phyloP scores from a whole-genome alignment of 2,888 invertebrate genomes.

The Drepana falcataria region DNA sequence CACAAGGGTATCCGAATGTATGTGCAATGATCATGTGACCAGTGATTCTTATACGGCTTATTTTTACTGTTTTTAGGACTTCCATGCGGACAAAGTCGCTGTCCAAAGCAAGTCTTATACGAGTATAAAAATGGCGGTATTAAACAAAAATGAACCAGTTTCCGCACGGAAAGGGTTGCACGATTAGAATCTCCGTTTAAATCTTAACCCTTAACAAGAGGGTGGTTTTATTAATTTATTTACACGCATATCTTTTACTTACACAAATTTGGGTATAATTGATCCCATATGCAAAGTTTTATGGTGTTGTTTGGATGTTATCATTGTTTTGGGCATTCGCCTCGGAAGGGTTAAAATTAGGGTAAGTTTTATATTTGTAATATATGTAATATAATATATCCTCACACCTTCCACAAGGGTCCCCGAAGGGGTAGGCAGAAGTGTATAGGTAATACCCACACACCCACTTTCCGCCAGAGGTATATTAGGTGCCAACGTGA shows the following conservation, averaged over 20 bases:
- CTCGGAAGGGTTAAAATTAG: conserved; percentile 23
- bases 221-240: conserved; percentile 76
- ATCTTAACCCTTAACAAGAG: conserved; percentile 62
- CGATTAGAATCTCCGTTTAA: conserved; percentile 58
- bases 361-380: conserved; percentile 11
- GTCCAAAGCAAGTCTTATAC: background rate
- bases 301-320: conserved; percentile 58
- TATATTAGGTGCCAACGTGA: too few relatives aligned
- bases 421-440: too few relatives aligned
- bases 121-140: background rate
- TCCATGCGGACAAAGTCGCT: too few relatives aligned
- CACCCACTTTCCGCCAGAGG: too few relatives aligned
- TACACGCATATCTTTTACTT: conserved; percentile 61
- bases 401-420: too few relatives aligned
- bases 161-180: conserved; percentile 32
- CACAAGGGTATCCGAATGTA: too few relatives aligned
- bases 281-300: conserved; percentile 73
- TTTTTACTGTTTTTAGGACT: too few relatives aligned
- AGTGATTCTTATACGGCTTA: too few relatives aligned
- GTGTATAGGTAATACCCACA: too few relatives aligned
- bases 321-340: conserved; percentile 61
- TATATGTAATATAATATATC: conserved; percentile 2
- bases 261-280: conserved; percentile 63
- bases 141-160: background rate
- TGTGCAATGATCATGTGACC: too few relatives aligned